These are phyloP conservation scores for Poeciliopsis turneri DNA, from an alignment of 2,797 vertebrate genomes.

Conservation along the genomic window DNA sequence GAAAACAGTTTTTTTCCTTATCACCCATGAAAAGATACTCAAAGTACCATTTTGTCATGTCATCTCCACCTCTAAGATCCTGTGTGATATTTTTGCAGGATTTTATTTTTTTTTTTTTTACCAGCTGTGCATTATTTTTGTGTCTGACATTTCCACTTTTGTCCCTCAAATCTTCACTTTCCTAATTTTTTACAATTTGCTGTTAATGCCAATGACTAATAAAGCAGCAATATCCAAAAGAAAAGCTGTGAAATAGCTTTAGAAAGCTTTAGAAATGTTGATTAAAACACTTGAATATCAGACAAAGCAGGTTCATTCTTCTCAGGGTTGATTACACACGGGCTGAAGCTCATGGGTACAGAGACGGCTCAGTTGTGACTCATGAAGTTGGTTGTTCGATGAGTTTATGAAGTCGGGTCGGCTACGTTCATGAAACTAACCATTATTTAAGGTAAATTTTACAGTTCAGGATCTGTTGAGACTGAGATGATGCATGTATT, in stretches of 20 bases:
- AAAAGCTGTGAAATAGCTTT: background rate
- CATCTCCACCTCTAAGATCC: background rate
- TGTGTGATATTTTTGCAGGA: background rate
- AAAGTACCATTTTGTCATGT: background rate
- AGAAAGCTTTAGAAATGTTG: background rate
- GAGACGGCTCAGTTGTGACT: background rate
- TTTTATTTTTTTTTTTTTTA: background rate
- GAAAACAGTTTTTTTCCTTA: background rate
- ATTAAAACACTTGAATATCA: background rate
- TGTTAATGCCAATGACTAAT: background rate
- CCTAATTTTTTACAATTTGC: background rate
- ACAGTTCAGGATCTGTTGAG: background rate
- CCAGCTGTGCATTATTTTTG: background rate
- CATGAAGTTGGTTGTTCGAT: background rate
- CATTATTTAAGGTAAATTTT: background rate
- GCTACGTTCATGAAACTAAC: background rate
- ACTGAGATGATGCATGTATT: background rate
- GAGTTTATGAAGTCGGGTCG: background rate
- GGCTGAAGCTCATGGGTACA: background rate
- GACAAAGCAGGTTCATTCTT: background rate
- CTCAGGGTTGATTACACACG: background rate
- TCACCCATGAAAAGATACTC: background rate
- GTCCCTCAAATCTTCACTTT: background rate
- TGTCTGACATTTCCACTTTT: background rate
- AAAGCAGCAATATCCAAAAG: background rate